phyloP scores from a whole-genome alignment of 2,797 vertebrate genomes.

The Cyprinella venusta region DNA sequence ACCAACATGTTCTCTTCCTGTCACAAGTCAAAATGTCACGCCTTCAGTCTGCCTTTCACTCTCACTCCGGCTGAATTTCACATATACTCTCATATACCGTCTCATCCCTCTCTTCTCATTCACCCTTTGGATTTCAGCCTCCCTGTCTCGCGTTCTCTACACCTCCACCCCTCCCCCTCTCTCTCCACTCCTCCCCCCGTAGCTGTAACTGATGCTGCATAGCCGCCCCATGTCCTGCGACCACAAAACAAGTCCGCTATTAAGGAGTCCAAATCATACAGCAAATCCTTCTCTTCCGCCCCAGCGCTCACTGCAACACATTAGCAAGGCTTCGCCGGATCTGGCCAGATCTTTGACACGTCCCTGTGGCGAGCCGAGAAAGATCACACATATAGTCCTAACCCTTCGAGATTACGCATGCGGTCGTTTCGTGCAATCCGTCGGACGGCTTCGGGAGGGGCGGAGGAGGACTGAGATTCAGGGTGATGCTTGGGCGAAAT shows the following conservation, averaged over 20 bases:
- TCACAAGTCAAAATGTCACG: constrained; percentile 19
- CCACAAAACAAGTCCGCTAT: constrained; percentile 4
- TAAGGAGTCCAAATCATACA: constrained; percentile 4
- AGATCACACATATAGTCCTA: constrained; percentile 5
- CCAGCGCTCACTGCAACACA: background rate
- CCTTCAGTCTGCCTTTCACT: constrained; percentile 1
- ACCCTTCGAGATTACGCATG: constrained; percentile 4
- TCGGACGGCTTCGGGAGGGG: constrained; percentile 17
- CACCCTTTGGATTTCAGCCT: background rate
- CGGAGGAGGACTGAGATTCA: constrained; percentile 21
- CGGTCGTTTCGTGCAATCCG: background rate
- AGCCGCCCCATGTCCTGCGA: background rate
- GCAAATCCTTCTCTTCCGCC: constrained; percentile 7
- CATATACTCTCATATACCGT: background rate
- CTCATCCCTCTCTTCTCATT: background rate
- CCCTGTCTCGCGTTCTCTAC: constrained; percentile 13
- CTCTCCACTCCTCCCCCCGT: background rate
- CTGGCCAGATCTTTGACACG: constrained; percentile 4
- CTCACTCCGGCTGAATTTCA: constrained; percentile 11
- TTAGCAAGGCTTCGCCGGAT: constrained; percentile 14
- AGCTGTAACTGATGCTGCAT: constrained; percentile 40
- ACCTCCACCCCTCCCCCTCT: constrained; percentile 6
- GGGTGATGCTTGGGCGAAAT: constrained; percentile 13
- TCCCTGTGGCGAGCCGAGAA: constrained; percentile 9
- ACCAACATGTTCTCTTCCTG: constrained; percentile 9